Evolutionary conservation across 1,140 invertebrate genomes (phyloP).

Genomic region (Drosophila cardini): DNA sequence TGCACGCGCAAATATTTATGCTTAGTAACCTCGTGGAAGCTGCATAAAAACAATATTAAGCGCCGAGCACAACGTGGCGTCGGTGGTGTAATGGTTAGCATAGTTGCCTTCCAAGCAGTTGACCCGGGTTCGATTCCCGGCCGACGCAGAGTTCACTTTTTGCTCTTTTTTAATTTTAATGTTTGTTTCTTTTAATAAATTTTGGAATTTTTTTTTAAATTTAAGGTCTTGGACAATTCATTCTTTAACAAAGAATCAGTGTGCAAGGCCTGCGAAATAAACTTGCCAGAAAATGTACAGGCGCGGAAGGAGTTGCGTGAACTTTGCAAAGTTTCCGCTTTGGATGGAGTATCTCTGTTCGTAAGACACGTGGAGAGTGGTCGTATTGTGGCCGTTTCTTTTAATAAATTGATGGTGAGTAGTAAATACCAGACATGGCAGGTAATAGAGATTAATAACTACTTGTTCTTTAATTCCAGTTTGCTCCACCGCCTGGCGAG

Average conservation of each 20-base stretch:
- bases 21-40: no score
- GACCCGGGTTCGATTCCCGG: conserved; percentile 94
- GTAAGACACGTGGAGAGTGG: conserved; percentile 86
- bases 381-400: conserved; percentile 86
- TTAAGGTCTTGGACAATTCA: conserved; percentile 86
- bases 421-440: neutral
- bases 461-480: conserved; percentile 34
- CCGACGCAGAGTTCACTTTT: conserved; percentile 84
- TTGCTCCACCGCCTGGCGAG: conserved; percentile 81
- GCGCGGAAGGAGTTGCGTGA: conserved; percentile 87
- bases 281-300: conserved; percentile 85
- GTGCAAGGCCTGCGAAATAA: conserved; percentile 86
- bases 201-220: conserved; percentile 1
- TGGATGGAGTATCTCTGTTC: conserved; percentile 88
- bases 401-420: conserved; percentile 89
- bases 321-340: conserved; percentile 86
- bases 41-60: conserved; percentile 31
- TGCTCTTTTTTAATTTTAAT: conserved; percentile 11
- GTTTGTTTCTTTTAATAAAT: neutral
- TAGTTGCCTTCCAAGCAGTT: conserved; percentile 94
- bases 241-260: conserved; percentile 87
- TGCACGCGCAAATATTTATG: neutral
- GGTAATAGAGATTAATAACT: neutral
- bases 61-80: conserved; percentile 48
- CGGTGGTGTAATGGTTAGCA: conserved; percentile 94